A percentile compares a stretch with the other conserved stretches of the same genome.
Evolutionary conservation across 2,113 vertebrate species (phyloP).

Genomic region (Rhegmatorhina hoffmannsi): DNA sequence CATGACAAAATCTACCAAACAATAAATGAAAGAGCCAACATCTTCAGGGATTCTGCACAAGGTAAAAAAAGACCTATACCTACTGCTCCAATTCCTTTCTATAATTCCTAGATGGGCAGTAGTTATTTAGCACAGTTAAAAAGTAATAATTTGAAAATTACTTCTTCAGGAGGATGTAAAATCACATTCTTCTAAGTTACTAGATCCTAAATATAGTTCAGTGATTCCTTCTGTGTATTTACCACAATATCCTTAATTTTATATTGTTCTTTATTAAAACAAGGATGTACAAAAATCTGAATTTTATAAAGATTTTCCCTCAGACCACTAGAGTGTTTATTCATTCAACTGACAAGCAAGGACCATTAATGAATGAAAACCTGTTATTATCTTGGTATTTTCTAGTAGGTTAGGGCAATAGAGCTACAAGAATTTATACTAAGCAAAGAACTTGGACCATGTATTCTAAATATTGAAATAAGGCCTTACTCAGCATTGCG

Average conservation of each 20-base stretch:
- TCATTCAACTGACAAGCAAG: neutral
- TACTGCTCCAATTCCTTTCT: neutral
- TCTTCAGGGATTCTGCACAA: neutral
- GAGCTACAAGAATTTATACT: neutral
- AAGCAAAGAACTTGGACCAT: neutral
- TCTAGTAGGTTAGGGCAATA: neutral
- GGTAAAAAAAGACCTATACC: neutral
- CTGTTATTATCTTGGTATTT: neutral
- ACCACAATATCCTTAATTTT: neutral
- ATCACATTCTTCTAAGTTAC: neutral
- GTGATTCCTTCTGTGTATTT: neutral
- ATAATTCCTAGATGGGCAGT: neutral
- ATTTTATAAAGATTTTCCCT: neutral
- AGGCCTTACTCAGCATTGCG: neutral
- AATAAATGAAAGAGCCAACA: neutral
- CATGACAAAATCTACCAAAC: neutral
- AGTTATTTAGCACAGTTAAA: neutral
- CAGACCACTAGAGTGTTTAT: neutral
- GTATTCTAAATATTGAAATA: neutral
- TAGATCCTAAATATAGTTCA: neutral
- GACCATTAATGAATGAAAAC: neutral
- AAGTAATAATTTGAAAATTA: neutral
- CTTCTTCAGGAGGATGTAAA: neutral
- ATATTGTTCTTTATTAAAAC: neutral
- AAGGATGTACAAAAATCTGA: neutral